Conservation (phyloP, 1,140 invertebrate genomes). For the Caenorhabditis latens region DNA sequence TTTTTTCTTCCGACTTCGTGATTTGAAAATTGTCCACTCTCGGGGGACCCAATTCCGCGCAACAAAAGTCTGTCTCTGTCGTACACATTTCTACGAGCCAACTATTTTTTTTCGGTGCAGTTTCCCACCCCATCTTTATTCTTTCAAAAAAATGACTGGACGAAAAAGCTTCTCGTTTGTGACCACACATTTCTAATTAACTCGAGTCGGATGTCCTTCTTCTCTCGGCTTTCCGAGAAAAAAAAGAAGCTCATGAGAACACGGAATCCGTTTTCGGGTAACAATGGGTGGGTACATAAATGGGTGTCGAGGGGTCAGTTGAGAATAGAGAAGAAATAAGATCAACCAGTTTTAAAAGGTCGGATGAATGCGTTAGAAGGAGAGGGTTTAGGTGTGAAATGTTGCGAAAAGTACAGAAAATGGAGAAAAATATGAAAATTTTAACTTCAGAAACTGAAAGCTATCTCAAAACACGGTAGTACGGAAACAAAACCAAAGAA, state of each 20-base stretch:
- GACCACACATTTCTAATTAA: conserved; percentile 35
- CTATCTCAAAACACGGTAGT: too few relatives aligned
- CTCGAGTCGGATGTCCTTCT: conserved; percentile 27
- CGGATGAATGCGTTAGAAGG: neutral
- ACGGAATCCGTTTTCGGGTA: neutral
- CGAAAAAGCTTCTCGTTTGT: neutral
- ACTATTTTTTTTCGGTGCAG: neutral
- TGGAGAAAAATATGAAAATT: neutral
- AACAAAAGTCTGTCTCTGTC: conserved; percentile 6
- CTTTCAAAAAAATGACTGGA: neutral
- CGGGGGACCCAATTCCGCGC: neutral
- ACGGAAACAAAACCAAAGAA: too few relatives aligned
- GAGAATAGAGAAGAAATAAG: neutral
- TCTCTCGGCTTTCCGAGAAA: neutral
- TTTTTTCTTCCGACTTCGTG: neutral
- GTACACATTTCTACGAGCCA: neutral
- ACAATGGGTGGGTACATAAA: too few relatives aligned
- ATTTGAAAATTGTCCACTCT: conserved; percentile 9
- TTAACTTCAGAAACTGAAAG: too few relatives aligned
- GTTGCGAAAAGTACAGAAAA: neutral
- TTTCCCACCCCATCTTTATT: neutral
- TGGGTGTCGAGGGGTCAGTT: neutral
- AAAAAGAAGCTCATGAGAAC: neutral
- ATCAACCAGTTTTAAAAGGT: neutral
- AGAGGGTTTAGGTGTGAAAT: neutral